phyloP scores from a whole-genome alignment of 1,140 invertebrate species.

The Solenopsis invicta region DNA sequence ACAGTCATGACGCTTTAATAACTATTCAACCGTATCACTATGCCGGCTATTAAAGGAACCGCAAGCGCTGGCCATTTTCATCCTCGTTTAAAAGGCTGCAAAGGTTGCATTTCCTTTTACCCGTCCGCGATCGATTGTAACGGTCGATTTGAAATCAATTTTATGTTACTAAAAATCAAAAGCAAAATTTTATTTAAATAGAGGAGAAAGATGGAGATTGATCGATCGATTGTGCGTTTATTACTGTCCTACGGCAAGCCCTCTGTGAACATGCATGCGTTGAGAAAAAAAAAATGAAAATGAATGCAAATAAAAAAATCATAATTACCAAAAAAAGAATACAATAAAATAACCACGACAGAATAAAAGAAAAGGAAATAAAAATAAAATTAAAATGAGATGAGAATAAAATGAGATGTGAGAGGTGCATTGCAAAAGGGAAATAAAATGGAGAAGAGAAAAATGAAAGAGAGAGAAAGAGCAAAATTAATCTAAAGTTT shows the following conservation, averaged over 20 bases:
- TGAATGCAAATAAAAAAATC: too few species aligned
- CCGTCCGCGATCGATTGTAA: constrained; percentile 3
- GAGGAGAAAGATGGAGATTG: not conserved
- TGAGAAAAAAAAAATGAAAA: too few species aligned
- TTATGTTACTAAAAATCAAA: not conserved
- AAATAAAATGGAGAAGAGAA: not conserved
- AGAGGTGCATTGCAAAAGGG: too few species aligned
- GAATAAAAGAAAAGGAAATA: too few species aligned
- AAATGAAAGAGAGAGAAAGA: not conserved
- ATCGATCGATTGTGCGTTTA: too few species aligned
- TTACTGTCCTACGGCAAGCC: too few species aligned
- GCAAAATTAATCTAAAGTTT: not conserved
- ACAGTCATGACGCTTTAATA: constrained; percentile 44
- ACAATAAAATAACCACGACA: too few species aligned
- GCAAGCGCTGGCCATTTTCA: constrained; percentile 18
- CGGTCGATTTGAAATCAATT: not conserved
- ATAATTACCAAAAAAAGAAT: too few species aligned
- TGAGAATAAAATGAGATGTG: too few species aligned
- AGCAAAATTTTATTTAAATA: not conserved
- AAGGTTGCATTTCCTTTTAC: constrained; percentile 20
- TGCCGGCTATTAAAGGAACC: constrained; percentile 40
- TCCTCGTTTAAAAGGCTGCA: constrained; percentile 1
- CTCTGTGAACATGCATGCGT: too few species aligned
- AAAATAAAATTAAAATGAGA: too few species aligned
- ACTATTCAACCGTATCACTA: constrained; percentile 37